Conservation (phyloP, 2,797 vertebrate genomes). For the Adelosebastes latens region DNA sequence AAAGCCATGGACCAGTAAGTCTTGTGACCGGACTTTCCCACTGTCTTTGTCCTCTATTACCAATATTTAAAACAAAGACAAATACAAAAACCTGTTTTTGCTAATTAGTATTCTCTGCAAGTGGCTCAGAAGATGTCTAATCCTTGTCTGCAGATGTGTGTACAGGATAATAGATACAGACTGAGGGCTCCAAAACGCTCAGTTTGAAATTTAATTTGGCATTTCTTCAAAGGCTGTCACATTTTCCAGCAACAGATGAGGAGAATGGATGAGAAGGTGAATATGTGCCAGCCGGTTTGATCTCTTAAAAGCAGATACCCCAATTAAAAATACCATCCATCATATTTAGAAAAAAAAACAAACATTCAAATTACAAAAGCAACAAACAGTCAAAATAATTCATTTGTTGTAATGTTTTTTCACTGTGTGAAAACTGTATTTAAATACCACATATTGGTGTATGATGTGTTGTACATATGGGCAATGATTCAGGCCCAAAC, state of each 20-base stretch:
- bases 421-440: not conserved
- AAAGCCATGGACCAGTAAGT: not conserved
- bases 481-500: not conserved
- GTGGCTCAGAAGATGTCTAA: not conserved
- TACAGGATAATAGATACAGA: constrained; percentile 9
- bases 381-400: not conserved
- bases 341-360: not conserved
- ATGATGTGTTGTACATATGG: not conserved
- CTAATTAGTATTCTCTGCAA: not conserved
- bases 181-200: not conserved
- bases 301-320: not conserved
- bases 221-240: constrained; percentile 7
- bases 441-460: not conserved
- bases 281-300: not conserved
- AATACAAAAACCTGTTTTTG: not conserved
- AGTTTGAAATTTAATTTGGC: constrained; percentile 24
- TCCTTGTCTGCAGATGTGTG: constrained; percentile 5
- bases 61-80: not conserved
- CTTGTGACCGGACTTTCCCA: not conserved
- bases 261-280: not conserved
- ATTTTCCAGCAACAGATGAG: not conserved
- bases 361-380: not conserved
- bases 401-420: not conserved
- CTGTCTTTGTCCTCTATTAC: not conserved
- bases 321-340: not conserved